Evolutionary conservation across 1,140 invertebrate genomes (phyloP).

Genomic region (Pararge aegeria): DNA sequence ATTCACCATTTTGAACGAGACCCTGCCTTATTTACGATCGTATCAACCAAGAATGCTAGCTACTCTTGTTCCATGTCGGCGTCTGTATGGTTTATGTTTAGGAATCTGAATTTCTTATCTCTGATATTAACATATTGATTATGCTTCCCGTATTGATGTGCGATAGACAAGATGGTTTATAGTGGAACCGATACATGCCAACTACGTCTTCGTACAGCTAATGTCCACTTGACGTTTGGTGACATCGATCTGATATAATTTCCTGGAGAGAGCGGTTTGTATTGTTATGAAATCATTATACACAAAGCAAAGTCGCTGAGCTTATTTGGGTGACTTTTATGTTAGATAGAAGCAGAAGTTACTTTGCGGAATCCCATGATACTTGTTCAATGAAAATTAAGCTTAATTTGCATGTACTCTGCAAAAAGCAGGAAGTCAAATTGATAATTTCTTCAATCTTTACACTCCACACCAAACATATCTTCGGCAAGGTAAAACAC

Average conservation of each 20-base stretch:
- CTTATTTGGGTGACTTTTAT: no score
- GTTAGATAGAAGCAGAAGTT: no score
- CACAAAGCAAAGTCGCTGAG: no score
- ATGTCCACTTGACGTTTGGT: constrained; percentile 1
- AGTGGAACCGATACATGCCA: background rate
- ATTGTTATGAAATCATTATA: background rate
- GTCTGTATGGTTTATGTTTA: constrained; percentile 57
- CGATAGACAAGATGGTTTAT: constrained; percentile 40
- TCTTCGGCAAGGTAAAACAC: no score
- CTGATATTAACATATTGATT: constrained; percentile 76
- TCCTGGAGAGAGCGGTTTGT: background rate
- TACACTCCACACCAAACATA: no score
- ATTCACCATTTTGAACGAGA: constrained; percentile 40
- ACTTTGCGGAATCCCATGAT: no score
- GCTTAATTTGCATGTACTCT: no score
- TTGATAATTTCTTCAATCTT: no score
- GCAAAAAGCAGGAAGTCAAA: no score
- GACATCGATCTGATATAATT: constrained; percentile 7
- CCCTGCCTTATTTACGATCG: constrained; percentile 58
- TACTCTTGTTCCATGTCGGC: constrained; percentile 60
- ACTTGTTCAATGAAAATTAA: no score
- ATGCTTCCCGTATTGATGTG: constrained; percentile 65
- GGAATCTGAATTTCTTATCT: constrained; percentile 70
- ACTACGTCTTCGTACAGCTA: background rate
- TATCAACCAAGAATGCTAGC: constrained; percentile 63